Conservation (phyloP, 2,113 vertebrate genomes). For the Carassius auratus region DNA sequence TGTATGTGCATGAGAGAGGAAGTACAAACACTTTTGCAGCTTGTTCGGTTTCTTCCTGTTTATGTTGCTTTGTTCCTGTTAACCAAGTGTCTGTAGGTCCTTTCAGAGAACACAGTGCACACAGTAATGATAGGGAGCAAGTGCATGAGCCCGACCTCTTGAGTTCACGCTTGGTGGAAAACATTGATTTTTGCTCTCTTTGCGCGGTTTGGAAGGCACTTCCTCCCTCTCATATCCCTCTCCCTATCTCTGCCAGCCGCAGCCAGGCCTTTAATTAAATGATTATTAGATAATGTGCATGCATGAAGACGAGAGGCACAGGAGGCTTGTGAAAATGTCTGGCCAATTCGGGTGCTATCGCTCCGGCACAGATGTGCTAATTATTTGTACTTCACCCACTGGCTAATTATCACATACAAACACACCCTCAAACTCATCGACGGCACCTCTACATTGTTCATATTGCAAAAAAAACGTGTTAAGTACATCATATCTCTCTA, state of each 20-base stretch:
- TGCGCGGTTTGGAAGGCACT: constrained; percentile 42
- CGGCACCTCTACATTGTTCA: constrained; percentile 19
- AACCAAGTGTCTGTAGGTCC: neutral
- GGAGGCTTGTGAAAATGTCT: constrained; percentile 23
- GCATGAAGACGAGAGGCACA: constrained; percentile 27
- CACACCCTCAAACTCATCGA: neutral
- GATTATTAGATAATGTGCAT: constrained; percentile 67
- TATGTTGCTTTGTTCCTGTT: neutral
- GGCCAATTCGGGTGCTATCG: constrained; percentile 56
- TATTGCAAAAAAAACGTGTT: constrained; percentile 9
- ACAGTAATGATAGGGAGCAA: constrained; percentile 43
- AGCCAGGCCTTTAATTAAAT: constrained; percentile 66
- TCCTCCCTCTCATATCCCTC: neutral
- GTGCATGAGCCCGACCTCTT: neutral
- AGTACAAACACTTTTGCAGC: neutral
- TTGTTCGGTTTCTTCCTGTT: constrained; percentile 14
- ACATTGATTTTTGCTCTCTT: constrained; percentile 60
- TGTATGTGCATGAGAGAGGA: neutral
- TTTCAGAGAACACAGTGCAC: constrained; percentile 18
- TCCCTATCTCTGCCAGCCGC: neutral
- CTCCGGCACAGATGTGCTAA: constrained; percentile 67
- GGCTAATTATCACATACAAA: constrained; percentile 51
- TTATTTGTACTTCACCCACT: constrained; percentile 64
- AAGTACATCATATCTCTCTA: neutral
- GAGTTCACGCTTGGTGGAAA: constrained; percentile 35